Evolutionary conservation across 1,140 invertebrate species (phyloP), one percentile per base, ranked within the genome.

Genomic region (Drosophila bipectinata): DNA sequence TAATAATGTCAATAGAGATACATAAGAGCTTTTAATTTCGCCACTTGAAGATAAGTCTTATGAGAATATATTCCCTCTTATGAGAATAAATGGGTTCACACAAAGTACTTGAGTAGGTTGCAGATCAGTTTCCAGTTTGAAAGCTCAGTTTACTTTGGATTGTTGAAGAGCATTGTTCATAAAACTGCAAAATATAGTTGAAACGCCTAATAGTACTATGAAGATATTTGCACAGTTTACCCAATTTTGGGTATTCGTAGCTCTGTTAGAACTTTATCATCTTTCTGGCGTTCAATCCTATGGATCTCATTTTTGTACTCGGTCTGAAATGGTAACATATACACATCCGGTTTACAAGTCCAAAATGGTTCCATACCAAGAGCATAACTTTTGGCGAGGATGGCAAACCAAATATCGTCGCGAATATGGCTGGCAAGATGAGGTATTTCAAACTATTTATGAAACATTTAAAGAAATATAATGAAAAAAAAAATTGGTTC

Each of bases 121-220:
- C 8, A 10, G 8, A 32, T 32, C 34, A 37, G 34, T 37, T 49
- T 14, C 14, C 28, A 47, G 18, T 56, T 37, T 18, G 12, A 48
- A 39, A 56, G 41, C 30, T 56, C 63, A 69, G 63, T 68, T 69
- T n/a, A 21, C 39, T 32, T 68, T 18, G 26, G 15, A 69, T 39
- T 39, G 63, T 24, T 69, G 32, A 3, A 15, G 8, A 32, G 63
- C 30, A 56, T 28, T 37, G 12, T 14, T 30, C 47, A 34, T 32
- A 12, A 48, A 24, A 55, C 30, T 54, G 28, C 14, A 3, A 21
- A 3, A 4, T 8, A 2, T 30, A 54, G 30, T 37, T 12, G n/a
- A 12, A 37, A n/a, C 9, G 28, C n/a, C 41, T 56, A 18, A 14
- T 30, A n/a, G n/a, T n/a, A 26, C 3, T 30, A 45, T 9, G 7